These are phyloP conservation scores for Chloromyia formosa DNA, from an alignment of 2,888 invertebrate species.

Conservation along the genomic window DNA sequence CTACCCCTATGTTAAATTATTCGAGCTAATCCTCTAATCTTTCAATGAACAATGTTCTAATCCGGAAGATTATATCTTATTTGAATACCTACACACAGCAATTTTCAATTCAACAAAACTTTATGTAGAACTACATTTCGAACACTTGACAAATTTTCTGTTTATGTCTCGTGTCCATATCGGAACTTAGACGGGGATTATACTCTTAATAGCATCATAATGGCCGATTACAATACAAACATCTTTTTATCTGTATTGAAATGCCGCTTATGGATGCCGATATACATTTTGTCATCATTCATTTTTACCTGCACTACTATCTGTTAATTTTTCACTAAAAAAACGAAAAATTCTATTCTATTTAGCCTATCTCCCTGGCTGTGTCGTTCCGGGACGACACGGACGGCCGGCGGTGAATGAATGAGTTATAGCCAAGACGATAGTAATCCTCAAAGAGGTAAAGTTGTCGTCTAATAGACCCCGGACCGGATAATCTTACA, in stretches of 20 bases:
- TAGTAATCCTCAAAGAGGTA: conserved; percentile 24
- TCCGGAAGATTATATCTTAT: neutral
- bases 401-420: neutral
- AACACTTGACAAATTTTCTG: conserved; percentile 33
- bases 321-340: neutral
- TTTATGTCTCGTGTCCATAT: conserved; percentile 36
- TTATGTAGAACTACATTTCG: neutral
- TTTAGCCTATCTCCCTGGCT: no score
- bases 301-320: neutral
- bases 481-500: conserved; percentile 13
- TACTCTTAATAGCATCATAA: conserved; percentile 38
- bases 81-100: neutral
- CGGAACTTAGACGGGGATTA: conserved; percentile 16
- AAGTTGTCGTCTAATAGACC: neutral
- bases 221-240: conserved; percentile 11
- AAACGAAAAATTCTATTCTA: neutral
- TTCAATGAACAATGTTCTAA: conserved; percentile 1
- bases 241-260: neutral
- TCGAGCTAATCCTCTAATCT: neutral
- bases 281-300: neutral
- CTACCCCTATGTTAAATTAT: neutral
- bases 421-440: neutral
- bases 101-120: no score
- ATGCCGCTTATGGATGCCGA: neutral
- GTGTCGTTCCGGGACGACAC: no score